A percentile compares a stretch with the other conserved stretches of the same genome.
phyloP scores from a whole-genome alignment of 2,797 vertebrate species.

The Myotis daubentonii region DNA sequence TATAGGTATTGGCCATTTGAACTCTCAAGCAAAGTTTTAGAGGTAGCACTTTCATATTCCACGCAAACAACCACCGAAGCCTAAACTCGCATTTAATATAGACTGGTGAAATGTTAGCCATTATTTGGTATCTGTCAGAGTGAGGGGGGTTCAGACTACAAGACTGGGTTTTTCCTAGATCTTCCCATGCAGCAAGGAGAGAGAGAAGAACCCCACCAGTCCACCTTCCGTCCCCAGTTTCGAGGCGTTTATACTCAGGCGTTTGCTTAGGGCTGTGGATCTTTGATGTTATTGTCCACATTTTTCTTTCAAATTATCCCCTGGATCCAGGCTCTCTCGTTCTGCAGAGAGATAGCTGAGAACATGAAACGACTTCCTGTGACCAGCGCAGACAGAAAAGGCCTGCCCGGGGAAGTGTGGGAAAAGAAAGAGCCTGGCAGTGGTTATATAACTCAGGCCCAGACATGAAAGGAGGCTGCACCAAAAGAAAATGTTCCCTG shows the following conservation, averaged over 20 bases:
- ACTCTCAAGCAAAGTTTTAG: background rate
- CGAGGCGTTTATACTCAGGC: background rate
- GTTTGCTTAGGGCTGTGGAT: background rate
- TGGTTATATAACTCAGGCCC: slow-evolving; percentile 34
- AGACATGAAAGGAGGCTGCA: slow-evolving; percentile 35
- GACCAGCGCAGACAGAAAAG: background rate
- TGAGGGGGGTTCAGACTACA: background rate
- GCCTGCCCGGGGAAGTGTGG: background rate
- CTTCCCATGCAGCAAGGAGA: background rate
- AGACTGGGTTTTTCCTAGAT: background rate
- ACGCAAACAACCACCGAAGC: background rate
- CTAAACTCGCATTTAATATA: background rate
- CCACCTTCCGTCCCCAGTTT: background rate
- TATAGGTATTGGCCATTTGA: background rate
- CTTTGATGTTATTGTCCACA: background rate
- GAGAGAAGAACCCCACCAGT: background rate
- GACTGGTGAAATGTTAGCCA: background rate
- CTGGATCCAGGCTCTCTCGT: background rate
- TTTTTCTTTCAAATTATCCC: background rate
- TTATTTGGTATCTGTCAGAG: background rate
- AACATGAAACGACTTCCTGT: slow-evolving; percentile 10
- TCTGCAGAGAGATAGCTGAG: background rate
- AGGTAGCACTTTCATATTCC: background rate
- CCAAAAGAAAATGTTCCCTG: slow-evolving; percentile 19
- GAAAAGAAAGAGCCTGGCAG: slow-evolving; percentile 26